Evolutionary conservation across 2,113 vertebrate species (phyloP), one percentile per base, ranked within the genome.

Genomic region (Holacanthus passer): DNA sequence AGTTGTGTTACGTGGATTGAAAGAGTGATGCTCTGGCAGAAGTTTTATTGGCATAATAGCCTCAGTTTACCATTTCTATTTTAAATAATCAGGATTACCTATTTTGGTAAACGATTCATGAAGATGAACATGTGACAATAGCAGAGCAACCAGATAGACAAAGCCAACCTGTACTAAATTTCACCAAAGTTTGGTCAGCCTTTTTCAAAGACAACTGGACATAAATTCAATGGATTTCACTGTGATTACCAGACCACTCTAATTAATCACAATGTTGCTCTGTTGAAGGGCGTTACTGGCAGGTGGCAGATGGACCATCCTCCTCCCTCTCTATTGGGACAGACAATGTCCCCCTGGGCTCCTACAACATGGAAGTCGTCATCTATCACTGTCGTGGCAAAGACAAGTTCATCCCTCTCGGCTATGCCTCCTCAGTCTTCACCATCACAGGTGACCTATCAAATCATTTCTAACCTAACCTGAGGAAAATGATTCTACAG

Each of bases 321-420:
- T 98, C 97, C 13, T 93, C 78, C 45, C 94, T 99, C 73, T 95
- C 95, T 58, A 94, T 98, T 29, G 92, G 90, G 22, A 99, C 98
- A 31, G 94, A 89, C 7, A 95, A 95, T 1, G 68, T 96, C 2
- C 77, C 93, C 0, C 92, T 96, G 64, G 98, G 97, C 84, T 96
- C 97, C 86, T 96, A 98, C 86, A 94, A 84, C 91, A 98, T 99
- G 97, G 96, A 97, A 84, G 94, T 98, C 0, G 95, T 97, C 1
- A 96, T 99, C 84, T 99, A 98, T 85, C 97, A 98, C 90, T 96
- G 88, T 67, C 95, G 97, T 0, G 96, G 96, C 4, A 87, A 87
- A 75, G 89, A 95, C 90, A 97, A 94, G 93, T 98, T 98, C 27
- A 91, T 98, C 67, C 97, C 97, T 31, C 95, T 99, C 0, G 97